Conservation (phyloP, 2,888 invertebrate genomes). For the Drosophila algonquin region DNA sequence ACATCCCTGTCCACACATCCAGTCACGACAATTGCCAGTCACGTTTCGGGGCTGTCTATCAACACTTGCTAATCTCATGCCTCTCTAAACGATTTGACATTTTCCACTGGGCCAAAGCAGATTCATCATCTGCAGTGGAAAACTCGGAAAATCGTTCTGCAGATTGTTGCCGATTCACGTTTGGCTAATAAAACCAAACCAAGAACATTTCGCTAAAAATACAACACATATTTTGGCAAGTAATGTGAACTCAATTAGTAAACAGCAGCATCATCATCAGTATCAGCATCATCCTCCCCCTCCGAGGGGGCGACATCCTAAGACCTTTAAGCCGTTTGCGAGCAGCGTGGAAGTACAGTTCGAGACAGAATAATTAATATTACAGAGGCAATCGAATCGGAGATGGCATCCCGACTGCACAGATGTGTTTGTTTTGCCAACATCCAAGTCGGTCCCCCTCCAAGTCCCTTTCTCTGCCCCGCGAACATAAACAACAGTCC, state of each 20-base stretch:
- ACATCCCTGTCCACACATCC: constrained; percentile 13
- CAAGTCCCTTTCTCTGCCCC: constrained; percentile 8
- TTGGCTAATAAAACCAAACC: constrained; percentile 73
- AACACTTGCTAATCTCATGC: constrained; percentile 54
- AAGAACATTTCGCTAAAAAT: constrained; percentile 63
- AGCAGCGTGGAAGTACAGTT: not conserved
- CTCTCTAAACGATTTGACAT: constrained; percentile 60
- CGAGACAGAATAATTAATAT: constrained; percentile 33
- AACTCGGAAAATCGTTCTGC: constrained; percentile 24
- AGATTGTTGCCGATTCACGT: constrained; percentile 72
- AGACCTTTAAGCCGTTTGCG: not conserved
- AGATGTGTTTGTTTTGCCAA: constrained; percentile 42
- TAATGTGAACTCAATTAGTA: constrained; percentile 77
- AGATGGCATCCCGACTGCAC: constrained; percentile 8
- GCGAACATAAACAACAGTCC: constrained; percentile 23
- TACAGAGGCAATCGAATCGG: constrained; percentile 24
- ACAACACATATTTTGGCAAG: constrained; percentile 68
- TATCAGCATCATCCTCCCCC: not conserved
- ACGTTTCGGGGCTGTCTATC: constrained; percentile 46
- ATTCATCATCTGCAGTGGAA: constrained; percentile 33
- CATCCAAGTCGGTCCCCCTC: not conserved
- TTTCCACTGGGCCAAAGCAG: constrained; percentile 47
- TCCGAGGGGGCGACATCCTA: not conserved
- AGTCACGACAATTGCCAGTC: constrained; percentile 46
- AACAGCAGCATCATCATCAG: constrained; percentile 25